Base-by-base conservation (phyloP, 1,140 invertebrate genomes). In the Ceratosolen solmsi region DNA sequence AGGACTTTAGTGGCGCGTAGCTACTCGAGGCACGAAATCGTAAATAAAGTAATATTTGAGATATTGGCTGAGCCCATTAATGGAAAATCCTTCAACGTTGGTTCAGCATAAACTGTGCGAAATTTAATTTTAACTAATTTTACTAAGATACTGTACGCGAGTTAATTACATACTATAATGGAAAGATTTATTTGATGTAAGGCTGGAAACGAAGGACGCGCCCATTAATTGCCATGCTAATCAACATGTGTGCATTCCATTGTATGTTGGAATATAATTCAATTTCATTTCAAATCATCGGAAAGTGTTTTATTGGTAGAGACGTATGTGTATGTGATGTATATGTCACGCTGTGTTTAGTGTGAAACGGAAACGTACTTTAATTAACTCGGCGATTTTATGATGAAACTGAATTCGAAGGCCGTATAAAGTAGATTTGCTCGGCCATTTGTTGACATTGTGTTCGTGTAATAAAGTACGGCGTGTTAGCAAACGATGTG, bases 71-170 rank as follows among this genome's bases (percentile, higher is more conserved):
- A 63, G 15, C 2, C 13, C 60, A 0, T n/a, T 11, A n/a, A n/a
- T 30, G 60, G 13, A 33, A 63, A 36, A 17, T 63, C 13, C 5
- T 63, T 17, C 13, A 25, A 63, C 13, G 33, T 33, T 33, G 13
- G 60, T 63, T 63, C 33, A 15, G 17, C 22, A 38, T 17, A 4
- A 7, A 68, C 38, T 68, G 38, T 38, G 38, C 33, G 38, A 68
- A 68, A 68, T 68, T 68, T n/a, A 9, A 68, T 68, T 68, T 68
- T 68, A 38, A 68, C 33, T n/a, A 38, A 68, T 63, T 1, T 33
- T 58, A 27, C 1, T 13, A 0, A 63, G 13, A 63, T 1, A 33
- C 13, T 20, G 15, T 20, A 33, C 7, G 63, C 3, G 33, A 68
- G 63, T 68, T 68, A 68, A 68, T 68, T 38, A 20, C 20, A 68